phyloP scores from a whole-genome alignment of 2,888 invertebrate species.

The Nezara viridula region DNA sequence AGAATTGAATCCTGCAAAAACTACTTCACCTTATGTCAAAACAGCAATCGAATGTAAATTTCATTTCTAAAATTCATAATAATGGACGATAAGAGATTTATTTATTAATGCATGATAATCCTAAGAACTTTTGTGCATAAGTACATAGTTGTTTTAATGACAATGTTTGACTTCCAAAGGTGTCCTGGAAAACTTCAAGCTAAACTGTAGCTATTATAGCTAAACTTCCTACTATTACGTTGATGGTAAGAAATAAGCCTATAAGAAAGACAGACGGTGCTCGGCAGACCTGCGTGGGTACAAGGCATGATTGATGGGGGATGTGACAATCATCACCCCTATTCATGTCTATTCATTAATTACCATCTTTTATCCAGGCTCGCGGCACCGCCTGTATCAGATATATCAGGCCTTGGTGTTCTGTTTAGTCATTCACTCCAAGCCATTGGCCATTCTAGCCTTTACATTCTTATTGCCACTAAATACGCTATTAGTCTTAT shows the following conservation, averaged over 20 bases:
- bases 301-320: conserved; percentile 15
- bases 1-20: too few species aligned
- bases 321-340: conserved; percentile 45
- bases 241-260: neutral
- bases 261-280: neutral
- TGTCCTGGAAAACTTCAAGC: too few species aligned
- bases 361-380: conserved; percentile 51
- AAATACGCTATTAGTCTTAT: neutral
- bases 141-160: too few species aligned
- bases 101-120: too few species aligned
- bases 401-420: conserved; percentile 24
- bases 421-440: conserved; percentile 6
- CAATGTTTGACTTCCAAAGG: too few species aligned
- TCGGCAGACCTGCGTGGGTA: neutral
- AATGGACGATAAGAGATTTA: too few species aligned
- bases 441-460: neutral
- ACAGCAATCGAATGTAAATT: too few species aligned
- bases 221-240: neutral
- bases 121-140: too few species aligned
- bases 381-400: conserved; percentile 37
- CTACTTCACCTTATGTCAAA: too few species aligned
- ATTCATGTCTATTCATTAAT: conserved; percentile 51
- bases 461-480: conserved; percentile 22
- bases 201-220: neutral
- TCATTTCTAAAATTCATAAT: too few species aligned